phyloP scores from a whole-genome alignment of 1,140 invertebrate genomes.

The Sweltsa coloradensis region DNA sequence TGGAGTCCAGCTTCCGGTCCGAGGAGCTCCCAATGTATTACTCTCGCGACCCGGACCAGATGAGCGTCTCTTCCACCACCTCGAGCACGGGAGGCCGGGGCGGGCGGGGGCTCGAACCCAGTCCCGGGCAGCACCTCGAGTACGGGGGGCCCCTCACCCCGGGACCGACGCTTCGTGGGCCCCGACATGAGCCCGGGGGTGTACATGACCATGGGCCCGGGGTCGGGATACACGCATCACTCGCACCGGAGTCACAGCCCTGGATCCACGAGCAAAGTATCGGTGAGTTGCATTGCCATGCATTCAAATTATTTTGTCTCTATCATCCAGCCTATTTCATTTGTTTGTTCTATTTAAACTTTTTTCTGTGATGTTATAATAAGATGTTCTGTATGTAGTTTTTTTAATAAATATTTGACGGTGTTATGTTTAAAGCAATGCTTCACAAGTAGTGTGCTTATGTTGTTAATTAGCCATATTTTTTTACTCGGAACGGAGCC shows the following conservation, averaged over 20 bases:
- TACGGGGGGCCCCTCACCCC: slow-evolving; percentile 31
- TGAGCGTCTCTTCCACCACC: slow-evolving; percentile 36
- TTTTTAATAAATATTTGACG: too few relatives aligned
- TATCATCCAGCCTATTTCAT: too few relatives aligned
- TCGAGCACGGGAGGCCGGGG: slow-evolving; percentile 37
- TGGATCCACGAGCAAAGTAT: slow-evolving; percentile 34
- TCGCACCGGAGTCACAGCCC: slow-evolving; percentile 18
- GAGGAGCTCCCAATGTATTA: slow-evolving; percentile 35
- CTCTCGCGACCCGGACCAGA: slow-evolving; percentile 35
- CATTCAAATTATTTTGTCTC: too few relatives aligned
- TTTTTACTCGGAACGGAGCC: too few relatives aligned
- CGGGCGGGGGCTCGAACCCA: slow-evolving; percentile 18
- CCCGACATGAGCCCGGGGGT: slow-evolving; percentile 31
- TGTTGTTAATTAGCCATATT: too few relatives aligned
- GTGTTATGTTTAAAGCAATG: too few relatives aligned
- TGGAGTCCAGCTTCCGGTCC: slow-evolving; percentile 38
- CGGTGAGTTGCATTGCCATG: too few relatives aligned
- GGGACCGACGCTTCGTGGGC: slow-evolving; percentile 32
- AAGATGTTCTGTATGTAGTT: too few relatives aligned
- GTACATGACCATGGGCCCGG: slow-evolving; percentile 39
- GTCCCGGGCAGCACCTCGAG: slow-evolving; percentile 37
- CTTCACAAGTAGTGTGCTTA: too few relatives aligned
- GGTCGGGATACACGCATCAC: slow-evolving; percentile 26
- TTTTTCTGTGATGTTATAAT: too few relatives aligned
- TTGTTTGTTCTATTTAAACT: too few relatives aligned